phyloP scores from a whole-genome alignment of 2,797 vertebrate species.

The Megaceryle alcyon region DNA sequence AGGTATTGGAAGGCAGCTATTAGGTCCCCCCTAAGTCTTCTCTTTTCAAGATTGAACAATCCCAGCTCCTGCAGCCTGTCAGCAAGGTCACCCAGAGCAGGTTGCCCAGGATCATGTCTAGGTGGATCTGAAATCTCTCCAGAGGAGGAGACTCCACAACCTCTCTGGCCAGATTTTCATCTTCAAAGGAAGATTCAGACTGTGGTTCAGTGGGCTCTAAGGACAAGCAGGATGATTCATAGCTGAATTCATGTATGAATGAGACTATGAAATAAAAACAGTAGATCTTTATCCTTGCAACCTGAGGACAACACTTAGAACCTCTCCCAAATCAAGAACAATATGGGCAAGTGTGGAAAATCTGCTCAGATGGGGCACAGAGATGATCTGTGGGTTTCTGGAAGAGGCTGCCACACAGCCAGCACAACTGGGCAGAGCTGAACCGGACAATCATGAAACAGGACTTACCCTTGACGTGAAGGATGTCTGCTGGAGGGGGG shows the following conservation, averaged over 20 bases:
- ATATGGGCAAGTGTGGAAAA: fast-evolving
- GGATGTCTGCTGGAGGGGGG: fast-evolving
- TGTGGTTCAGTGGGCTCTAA: neutral
- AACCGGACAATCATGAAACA: fast-evolving
- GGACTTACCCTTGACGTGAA: neutral
- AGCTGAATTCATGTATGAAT: neutral
- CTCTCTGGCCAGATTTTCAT: no score
- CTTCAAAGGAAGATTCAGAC: no score
- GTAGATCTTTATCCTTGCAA: neutral
- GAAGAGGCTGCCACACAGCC: neutral
- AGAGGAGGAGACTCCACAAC: no score
- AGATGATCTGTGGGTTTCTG: fast-evolving
- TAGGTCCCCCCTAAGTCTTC: no score
- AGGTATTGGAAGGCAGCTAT: no score
- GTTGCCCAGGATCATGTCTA: no score
- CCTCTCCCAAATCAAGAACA: neutral
- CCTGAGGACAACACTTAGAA: neutral
- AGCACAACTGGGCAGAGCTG: neutral
- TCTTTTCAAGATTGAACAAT: no score
- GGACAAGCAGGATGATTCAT: neutral
- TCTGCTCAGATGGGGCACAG: neutral
- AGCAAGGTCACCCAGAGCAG: no score
- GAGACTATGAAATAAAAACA: neutral
- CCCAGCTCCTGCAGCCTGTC: no score
- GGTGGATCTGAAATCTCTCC: no score